Evolutionary conservation across 2,113 vertebrate genomes (phyloP).

Genomic region (Gorilla gorilla): DNA sequence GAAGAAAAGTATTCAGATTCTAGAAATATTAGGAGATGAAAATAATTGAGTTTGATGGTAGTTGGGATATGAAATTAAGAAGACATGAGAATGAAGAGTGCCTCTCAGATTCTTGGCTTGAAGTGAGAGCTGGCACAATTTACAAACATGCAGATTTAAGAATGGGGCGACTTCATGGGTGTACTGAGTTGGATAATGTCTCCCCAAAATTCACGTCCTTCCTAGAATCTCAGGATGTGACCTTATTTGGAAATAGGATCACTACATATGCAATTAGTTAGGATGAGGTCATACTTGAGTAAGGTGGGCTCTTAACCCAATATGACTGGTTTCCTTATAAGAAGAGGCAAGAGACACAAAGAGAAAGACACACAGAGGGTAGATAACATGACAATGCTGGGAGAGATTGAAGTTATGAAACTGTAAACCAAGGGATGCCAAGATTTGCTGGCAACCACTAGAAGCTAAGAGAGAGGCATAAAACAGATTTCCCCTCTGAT

Average conservation of each 20-base stretch:
- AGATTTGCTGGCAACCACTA: not conserved
- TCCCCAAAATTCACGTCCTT: not conserved
- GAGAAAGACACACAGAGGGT: not conserved
- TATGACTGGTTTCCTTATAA: not conserved
- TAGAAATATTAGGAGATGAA: not conserved
- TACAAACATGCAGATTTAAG: not conserved
- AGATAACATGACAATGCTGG: not conserved
- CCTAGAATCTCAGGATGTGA: not conserved
- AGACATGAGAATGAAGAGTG: not conserved
- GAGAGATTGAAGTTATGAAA: not conserved
- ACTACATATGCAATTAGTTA: not conserved
- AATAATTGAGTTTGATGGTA: not conserved
- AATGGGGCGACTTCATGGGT: not conserved
- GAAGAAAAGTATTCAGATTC: not conserved
- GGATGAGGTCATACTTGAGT: not conserved
- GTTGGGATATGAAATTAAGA: not conserved
- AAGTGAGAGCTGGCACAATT: not conserved
- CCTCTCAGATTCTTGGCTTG: not conserved
- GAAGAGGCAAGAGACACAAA: not conserved
- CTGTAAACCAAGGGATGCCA: not conserved
- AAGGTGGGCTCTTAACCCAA: not conserved
- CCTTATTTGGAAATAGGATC: not conserved
- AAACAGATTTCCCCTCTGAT: not conserved
- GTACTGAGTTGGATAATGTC: not conserved
- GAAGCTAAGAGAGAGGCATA: not conserved